These are phyloP conservation scores for Elanus axillaris DNA, from an alignment of 2,113 vertebrate species.

Conservation along the genomic window DNA sequence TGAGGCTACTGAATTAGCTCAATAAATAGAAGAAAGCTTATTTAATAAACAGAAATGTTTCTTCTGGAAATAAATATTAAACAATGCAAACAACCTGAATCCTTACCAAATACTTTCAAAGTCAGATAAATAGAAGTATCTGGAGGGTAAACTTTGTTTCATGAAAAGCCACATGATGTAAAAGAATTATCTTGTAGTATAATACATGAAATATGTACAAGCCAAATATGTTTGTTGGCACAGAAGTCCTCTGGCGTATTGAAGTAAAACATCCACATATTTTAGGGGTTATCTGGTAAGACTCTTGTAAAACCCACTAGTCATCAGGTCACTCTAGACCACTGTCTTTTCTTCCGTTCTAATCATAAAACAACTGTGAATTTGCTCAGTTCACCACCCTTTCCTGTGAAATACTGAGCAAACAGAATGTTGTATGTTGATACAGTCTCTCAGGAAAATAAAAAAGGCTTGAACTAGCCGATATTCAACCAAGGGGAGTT, in stretches of 20 bases:
- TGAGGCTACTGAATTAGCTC: neutral
- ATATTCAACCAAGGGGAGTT: neutral
- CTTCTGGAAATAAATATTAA: neutral
- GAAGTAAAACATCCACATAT: neutral
- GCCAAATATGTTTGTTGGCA: constrained; percentile 3
- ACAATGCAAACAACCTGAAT: neutral
- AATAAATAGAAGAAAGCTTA: neutral
- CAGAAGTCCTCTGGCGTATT: neutral
- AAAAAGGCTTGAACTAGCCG: neutral
- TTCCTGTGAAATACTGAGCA: neutral
- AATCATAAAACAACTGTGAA: neutral
- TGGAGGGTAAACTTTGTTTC: neutral
- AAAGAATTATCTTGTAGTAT: neutral
- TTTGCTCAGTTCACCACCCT: neutral
- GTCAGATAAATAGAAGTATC: neutral
- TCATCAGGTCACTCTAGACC: neutral
- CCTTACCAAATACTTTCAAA: neutral
- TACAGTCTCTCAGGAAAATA: neutral
- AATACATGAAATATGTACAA: neutral
- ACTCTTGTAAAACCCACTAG: neutral
- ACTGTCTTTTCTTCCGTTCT: neutral
- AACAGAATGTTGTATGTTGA: neutral
- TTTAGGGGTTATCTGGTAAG: neutral
- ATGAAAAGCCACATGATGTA: too few relatives aligned
- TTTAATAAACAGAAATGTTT: neutral